These are phyloP conservation scores for Orthonyx spaldingii DNA, from an alignment of 2,113 vertebrate genomes.

Conservation along the genomic window DNA sequence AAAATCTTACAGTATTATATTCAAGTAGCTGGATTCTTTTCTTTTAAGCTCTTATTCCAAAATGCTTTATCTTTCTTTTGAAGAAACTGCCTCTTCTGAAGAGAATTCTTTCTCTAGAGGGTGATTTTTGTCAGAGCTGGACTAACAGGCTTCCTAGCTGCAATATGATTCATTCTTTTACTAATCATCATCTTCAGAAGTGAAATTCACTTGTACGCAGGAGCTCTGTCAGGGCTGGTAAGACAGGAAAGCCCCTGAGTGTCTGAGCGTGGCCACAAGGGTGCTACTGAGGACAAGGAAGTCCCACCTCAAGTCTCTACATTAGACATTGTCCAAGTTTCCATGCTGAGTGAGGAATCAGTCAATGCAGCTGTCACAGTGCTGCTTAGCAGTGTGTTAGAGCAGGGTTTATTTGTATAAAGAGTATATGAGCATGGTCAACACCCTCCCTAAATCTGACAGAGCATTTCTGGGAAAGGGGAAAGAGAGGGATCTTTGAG, in stretches of 20 bases:
- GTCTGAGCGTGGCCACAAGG: background rate
- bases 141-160: background rate
- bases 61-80: background rate
- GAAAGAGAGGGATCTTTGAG: background rate
- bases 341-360: background rate
- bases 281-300: background rate
- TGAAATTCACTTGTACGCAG: background rate
- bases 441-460: background rate
- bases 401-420: background rate
- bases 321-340: background rate
- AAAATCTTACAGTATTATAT: background rate
- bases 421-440: too few species aligned
- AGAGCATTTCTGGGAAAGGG: background rate
- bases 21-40: background rate
- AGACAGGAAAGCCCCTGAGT: background rate
- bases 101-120: background rate
- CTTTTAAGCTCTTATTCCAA: background rate
- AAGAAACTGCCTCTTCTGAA: background rate
- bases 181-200: background rate
- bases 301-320: background rate
- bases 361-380: background rate
- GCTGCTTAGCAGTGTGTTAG: rapidly evolving
- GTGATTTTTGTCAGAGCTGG: background rate
- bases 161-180: background rate
- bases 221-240: background rate